Percentiles rank a stretch among this genome's conserved stretches.
Evolutionary conservation across 1,140 invertebrate genomes (phyloP).

Genomic region (Scaptodrosophila lebanonensis): DNA sequence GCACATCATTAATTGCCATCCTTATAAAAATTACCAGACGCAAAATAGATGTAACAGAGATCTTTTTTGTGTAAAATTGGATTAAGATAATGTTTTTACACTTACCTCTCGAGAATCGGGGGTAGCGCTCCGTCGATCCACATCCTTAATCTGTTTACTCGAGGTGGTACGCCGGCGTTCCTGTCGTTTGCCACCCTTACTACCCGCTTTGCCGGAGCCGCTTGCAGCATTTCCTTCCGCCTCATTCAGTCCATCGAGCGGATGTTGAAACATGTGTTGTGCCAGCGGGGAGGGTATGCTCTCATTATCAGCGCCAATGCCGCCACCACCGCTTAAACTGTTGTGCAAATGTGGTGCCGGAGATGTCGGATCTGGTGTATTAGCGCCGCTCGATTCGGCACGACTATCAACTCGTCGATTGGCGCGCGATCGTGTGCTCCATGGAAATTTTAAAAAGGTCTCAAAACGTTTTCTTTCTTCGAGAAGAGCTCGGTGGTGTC

Average conservation of each 20-base stretch:
- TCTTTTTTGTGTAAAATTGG: too few relatives aligned
- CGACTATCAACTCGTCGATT: slow-evolving; percentile 83
- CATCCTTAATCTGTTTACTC: slow-evolving; percentile 61
- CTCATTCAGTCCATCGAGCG: slow-evolving; percentile 63
- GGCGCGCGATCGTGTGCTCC: slow-evolving; percentile 80
- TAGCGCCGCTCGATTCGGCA: slow-evolving; percentile 84
- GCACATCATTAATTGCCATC: too few relatives aligned
- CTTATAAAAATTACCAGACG: too few relatives aligned
- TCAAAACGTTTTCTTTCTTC: slow-evolving; percentile 89
- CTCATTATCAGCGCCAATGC: slow-evolving; percentile 48
- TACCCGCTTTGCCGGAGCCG: background rate
- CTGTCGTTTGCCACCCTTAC: slow-evolving; percentile 39
- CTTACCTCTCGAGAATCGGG: slow-evolving; percentile 77
- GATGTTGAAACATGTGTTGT: slow-evolving; percentile 64
- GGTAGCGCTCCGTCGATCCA: slow-evolving; percentile 69
- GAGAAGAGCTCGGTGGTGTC: slow-evolving; percentile 86
- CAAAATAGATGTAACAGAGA: too few relatives aligned
- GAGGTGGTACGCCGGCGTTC: slow-evolving; percentile 77
- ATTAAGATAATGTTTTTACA: background rate
- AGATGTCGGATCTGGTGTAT: slow-evolving; percentile 82
- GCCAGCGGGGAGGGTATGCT: slow-evolving; percentile 80
- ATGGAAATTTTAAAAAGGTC: slow-evolving; percentile 83
- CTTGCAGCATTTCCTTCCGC: background rate
- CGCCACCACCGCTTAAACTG: background rate
- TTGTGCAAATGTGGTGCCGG: slow-evolving; percentile 54